phyloP scores from a whole-genome alignment of 2,797 vertebrate genomes.

The Catostomus latipinnis region DNA sequence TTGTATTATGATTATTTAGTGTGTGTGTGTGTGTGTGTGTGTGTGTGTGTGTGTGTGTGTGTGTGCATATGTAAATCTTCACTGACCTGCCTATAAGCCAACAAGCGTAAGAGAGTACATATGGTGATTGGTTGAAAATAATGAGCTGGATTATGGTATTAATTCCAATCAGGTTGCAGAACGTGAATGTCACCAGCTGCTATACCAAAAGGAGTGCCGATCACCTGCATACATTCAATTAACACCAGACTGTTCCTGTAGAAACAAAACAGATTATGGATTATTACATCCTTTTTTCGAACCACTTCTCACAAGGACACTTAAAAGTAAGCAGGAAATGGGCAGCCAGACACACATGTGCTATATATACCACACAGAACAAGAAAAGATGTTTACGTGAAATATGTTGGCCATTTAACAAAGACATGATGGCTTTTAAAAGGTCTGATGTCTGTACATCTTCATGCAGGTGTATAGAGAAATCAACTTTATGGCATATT shows the following conservation, averaged over 20 bases:
- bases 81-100: too few relatives aligned
- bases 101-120: background rate
- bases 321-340: conserved; percentile 15
- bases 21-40: too few relatives aligned
- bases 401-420: conserved; percentile 48
- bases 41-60: too few relatives aligned
- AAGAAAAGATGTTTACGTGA: conserved; percentile 47
- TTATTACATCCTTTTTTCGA: conserved; percentile 25
- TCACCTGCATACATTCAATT: conserved; percentile 8
- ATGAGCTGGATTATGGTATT: background rate
- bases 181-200: conserved; percentile 23
- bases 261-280: conserved; percentile 45
- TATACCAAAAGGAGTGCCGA: background rate
- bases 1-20: too few relatives aligned
- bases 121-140: background rate
- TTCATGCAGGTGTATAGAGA: conserved; percentile 35
- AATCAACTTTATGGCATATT: conserved; percentile 51
- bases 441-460: conserved; percentile 36
- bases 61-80: too few relatives aligned
- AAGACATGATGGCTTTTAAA: conserved; percentile 41
- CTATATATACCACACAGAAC: conserved; percentile 47
- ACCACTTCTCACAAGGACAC: conserved; percentile 12
- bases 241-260: conserved; percentile 15
- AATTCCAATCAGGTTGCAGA: conserved; percentile 2
- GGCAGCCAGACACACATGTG: conserved; percentile 12